These are phyloP conservation scores for Taenaris catops DNA, from an alignment of 2,888 invertebrate species.

Conservation along the genomic window DNA sequence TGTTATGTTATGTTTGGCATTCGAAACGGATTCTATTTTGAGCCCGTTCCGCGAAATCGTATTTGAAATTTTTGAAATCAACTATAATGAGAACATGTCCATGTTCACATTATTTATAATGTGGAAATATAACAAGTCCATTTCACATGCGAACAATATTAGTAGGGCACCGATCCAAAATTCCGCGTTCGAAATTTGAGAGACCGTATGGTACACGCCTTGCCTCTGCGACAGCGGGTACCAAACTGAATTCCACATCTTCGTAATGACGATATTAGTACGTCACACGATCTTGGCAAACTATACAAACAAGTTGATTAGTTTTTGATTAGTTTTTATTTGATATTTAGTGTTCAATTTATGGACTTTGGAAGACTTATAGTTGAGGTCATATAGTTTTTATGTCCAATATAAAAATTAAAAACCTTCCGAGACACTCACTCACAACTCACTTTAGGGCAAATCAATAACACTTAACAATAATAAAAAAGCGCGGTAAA, in stretches of 20 bases:
- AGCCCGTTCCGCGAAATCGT: conserved; percentile 7
- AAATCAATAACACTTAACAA: no score
- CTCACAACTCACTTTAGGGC: no score
- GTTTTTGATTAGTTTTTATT: conserved; percentile 21
- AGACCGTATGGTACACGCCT: conserved; percentile 44
- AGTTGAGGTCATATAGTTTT: not conserved
- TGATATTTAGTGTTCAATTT: conserved; percentile 1
- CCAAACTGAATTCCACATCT: conserved; percentile 58
- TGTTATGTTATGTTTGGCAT: conserved; percentile 6
- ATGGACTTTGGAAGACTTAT: not conserved
- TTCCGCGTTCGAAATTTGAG: conserved; percentile 55
- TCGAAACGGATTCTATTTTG: conserved; percentile 15
- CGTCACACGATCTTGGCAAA: conserved; percentile 25
- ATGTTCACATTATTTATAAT: conserved; percentile 34
- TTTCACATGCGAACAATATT: conserved; percentile 66
- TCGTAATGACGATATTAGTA: conserved; percentile 16
- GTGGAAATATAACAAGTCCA: conserved; percentile 70
- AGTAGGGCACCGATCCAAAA: conserved; percentile 66
- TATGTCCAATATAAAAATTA: not conserved
- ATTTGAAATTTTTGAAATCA: conserved; percentile 4
- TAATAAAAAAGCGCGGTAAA: no score
- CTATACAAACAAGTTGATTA: conserved; percentile 12
- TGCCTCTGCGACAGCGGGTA: conserved; percentile 46
- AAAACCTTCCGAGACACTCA: not conserved
- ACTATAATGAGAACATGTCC: conserved; percentile 12